Conservation (phyloP, 1,140 invertebrate species). For the Rhyacophila brunnea region DNA sequence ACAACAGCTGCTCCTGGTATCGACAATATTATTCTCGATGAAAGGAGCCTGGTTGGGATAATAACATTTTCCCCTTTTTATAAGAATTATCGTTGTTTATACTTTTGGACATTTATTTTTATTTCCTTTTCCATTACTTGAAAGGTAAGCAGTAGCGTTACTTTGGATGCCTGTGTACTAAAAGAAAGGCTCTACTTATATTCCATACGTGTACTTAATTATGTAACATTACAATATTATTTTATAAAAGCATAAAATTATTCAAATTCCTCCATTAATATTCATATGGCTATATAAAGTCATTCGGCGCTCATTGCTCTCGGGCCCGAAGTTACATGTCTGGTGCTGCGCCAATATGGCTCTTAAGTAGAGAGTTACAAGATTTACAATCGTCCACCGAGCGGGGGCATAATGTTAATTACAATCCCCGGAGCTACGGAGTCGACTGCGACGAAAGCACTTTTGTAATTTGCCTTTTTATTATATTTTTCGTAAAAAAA, state of each 20-base stretch:
- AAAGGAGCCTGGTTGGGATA: too few relatives aligned
- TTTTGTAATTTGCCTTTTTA: too few relatives aligned
- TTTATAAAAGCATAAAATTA: constrained; percentile 35
- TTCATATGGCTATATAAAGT: constrained; percentile 34
- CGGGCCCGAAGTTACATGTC: constrained; percentile 1
- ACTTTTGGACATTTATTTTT: too few relatives aligned
- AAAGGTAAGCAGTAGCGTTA: too few relatives aligned
- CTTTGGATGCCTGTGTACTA: too few relatives aligned
- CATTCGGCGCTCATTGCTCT: constrained; percentile 29
- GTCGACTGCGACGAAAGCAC: not conserved
- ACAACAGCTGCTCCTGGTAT: too few relatives aligned
- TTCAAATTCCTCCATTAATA: constrained; percentile 35
- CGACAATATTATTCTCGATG: too few relatives aligned
- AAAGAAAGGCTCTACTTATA: constrained; percentile 1
- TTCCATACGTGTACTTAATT: constrained; percentile 24
- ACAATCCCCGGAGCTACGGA: not conserved
- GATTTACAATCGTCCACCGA: not conserved
- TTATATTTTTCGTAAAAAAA: too few relatives aligned
- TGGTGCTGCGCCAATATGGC: constrained; percentile 10
- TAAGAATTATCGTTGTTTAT: too few relatives aligned
- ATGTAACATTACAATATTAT: constrained; percentile 34
- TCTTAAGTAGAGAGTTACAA: constrained; percentile 6
- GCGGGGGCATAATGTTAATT: constrained; percentile 5
- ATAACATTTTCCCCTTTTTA: too few relatives aligned
- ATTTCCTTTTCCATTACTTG: too few relatives aligned